Evolutionary conservation across 2,888 invertebrate genomes (phyloP), one percentile per base, ranked within the genome.

Genomic region (Polyommatus icarus): DNA sequence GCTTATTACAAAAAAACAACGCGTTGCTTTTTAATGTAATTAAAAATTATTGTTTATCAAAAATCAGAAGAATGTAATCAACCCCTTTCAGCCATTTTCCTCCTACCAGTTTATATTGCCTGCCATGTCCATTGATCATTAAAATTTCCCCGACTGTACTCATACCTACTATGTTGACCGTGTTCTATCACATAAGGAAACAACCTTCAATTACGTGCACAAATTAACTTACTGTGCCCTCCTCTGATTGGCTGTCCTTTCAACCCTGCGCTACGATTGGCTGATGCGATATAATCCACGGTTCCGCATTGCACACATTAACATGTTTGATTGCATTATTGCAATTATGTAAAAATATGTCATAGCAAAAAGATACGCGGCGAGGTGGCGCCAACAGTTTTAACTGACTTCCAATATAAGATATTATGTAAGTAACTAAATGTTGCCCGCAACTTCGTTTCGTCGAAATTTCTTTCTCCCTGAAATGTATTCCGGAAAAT

Each of bases 251-350:
- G 75, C 18, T 15, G 29, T 3, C 75, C 10, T 8, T 29, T 75
- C 18, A 75, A 50, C 6, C 46, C 73, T 24, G 54, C 29, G 12
- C 50, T 29, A 29, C 7, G 24, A 75, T 75, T 75, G 75, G 75
- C 73, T 40, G 46, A 15, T 40, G 73, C 3, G 7, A 50, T 3
- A 54, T 75, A 75, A 73, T 46, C 36, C 46, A 54, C 15, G 54
- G 50, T 75, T 75, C 75, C 75, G 75, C 75, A 75, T 75, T 73
- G 73, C 15, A 54, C 20, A 2, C 24, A 75, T 75, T 54, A 54
- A 18, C 75, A 75, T 75, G 54, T 75, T 75, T 75, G 75, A 75
- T 75, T 75, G 75, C 75, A 54, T 75, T 75, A 50, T 75, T 54
- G 29, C 29, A 29, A 75, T 75, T 75, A 50, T 75, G 75, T 54